Conservation (phyloP, 2,113 vertebrate species). For the Anthoscopus minutus region DNA sequence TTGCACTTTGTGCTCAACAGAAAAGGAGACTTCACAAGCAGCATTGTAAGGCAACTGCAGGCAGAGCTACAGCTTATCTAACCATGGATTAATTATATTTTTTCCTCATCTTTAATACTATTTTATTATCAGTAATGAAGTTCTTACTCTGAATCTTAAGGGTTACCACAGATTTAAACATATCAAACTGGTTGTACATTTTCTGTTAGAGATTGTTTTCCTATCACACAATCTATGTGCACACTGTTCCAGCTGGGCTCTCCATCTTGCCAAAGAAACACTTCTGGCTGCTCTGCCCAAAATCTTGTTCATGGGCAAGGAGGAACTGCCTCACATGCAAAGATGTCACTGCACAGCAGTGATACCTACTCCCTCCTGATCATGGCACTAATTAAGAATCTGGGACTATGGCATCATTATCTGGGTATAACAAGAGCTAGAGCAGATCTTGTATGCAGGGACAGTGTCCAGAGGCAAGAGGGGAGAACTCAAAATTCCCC, state of each 20-base stretch:
- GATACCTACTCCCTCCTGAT: neutral
- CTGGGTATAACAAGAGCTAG: neutral
- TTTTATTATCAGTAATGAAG: neutral
- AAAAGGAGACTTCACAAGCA: neutral
- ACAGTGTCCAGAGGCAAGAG: accelerated
- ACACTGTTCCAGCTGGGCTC: neutral
- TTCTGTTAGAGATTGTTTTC: neutral
- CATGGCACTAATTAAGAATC: neutral
- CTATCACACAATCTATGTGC: neutral
- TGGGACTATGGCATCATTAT: neutral
- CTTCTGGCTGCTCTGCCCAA: neutral
- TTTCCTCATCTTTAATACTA: neutral
- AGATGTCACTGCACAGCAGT: neutral
- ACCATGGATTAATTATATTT: neutral
- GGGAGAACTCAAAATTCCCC: neutral
- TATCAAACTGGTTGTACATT: neutral
- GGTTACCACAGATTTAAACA: neutral
- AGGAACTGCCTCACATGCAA: neutral
- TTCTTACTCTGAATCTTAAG: neutral
- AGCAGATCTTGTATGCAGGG: neutral
- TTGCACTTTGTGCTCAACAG: neutral
- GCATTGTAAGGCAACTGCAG: accelerated
- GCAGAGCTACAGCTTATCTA: neutral
- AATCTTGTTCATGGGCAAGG: neutral
- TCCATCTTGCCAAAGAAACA: neutral